Percentiles rank a stretch among this genome's conserved stretches.
These are phyloP conservation scores for Sinelater perroti DNA, from an alignment of 2,888 invertebrate genomes.

Conservation along the genomic window DNA sequence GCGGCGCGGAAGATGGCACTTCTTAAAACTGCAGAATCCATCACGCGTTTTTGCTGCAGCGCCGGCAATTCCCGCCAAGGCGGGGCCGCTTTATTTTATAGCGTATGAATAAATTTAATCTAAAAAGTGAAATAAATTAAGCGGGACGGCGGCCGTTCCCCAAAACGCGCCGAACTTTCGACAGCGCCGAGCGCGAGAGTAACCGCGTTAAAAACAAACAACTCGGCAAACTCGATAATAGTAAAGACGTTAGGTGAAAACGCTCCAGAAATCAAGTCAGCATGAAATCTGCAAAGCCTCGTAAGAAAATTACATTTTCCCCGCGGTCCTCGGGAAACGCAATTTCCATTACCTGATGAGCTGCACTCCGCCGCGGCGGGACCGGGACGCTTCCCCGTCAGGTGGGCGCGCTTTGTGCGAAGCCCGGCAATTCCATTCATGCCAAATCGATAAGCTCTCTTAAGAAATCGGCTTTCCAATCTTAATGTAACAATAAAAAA, in stretches of 20 bases:
- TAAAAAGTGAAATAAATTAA: not conserved
- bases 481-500: too few species aligned
- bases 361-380: conserved; percentile 43
- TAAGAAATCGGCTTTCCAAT: not conserved
- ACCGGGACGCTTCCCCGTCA: conserved; percentile 35
- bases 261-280: conserved; percentile 46
- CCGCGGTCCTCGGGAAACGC: conserved; percentile 54
- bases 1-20: conserved; percentile 11
- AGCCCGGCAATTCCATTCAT: conserved; percentile 20
- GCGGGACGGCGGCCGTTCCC: too few species aligned
- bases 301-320: conserved; percentile 56
- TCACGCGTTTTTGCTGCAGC: too few species aligned
- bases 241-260: conserved; percentile 30
- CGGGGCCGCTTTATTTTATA: too few species aligned
- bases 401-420: conserved; percentile 30
- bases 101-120: too few species aligned
- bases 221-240: conserved; percentile 30
- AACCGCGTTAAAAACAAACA: conserved; percentile 24
- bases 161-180: too few species aligned
- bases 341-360: conserved; percentile 57
- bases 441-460: conserved; percentile 23
- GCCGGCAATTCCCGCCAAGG: too few species aligned
- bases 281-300: conserved; percentile 53
- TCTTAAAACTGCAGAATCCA: too few species aligned
- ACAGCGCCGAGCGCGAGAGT: too few species aligned